phyloP scores from a whole-genome alignment of 2,113 vertebrate genomes.

The Pterophyllum scalare region DNA sequence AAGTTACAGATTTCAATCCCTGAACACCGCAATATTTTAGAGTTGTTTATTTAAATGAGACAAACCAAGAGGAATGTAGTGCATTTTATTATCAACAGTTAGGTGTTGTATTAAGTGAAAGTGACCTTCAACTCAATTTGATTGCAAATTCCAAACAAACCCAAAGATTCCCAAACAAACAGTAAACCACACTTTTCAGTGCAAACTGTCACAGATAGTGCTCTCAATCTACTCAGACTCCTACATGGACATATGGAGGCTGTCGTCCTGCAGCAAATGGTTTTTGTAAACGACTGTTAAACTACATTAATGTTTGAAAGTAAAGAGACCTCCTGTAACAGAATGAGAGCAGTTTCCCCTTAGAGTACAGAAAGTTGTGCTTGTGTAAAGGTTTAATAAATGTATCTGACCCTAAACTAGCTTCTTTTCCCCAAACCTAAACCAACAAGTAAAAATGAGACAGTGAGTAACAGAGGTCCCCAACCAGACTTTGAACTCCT shows the following conservation, averaged over 20 bases:
- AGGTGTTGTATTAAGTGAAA: too few relatives aligned
- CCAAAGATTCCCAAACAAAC: neutral
- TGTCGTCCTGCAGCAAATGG: neutral
- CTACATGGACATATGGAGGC: too few relatives aligned
- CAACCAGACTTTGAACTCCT: neutral
- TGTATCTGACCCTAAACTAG: neutral
- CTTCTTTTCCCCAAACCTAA: too few relatives aligned
- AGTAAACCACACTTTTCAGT: neutral
- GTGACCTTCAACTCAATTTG: neutral
- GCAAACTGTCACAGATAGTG: neutral
- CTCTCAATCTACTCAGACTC: neutral
- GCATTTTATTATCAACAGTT: too few relatives aligned
- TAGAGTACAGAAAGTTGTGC: neutral
- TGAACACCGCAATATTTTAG: neutral
- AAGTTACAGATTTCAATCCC: neutral
- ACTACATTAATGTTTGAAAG: neutral
- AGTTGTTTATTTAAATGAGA: too few relatives aligned
- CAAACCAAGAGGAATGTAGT: too few relatives aligned
- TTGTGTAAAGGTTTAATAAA: neutral
- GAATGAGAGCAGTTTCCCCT: too few relatives aligned
- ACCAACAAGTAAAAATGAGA: neutral
- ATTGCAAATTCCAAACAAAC: neutral
- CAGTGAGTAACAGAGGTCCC: neutral
- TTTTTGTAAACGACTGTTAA: neutral
- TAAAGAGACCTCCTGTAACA: neutral